Base-by-base conservation (phyloP, 1,140 invertebrate genomes). In the Uloborus diversus region DNA sequence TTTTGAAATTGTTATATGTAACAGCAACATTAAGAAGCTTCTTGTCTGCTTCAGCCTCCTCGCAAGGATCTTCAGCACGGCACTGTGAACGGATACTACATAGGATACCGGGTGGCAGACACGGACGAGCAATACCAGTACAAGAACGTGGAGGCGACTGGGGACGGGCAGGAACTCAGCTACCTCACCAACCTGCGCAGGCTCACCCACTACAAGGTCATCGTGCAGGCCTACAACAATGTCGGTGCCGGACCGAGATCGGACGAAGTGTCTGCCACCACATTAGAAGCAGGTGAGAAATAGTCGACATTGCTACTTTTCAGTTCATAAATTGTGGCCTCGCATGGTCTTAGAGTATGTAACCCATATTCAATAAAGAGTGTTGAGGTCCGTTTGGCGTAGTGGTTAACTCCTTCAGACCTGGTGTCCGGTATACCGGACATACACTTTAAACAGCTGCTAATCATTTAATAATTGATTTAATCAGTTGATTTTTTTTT, bases 81-180 rank as follows among this genome's bases (percentile, higher is more conserved):
- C 13, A 93, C 94, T 82, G 91, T 98, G 82, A 89, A 95, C 0
- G 96, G 96, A n/a, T 98, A 97, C 86, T 95, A 97, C 85, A 92
- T 98, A 9, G 95, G 96, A 62, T 97, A 95, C 88, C 92, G 86
- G 75, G 82, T 87, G 23, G 84, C 85, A 5, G 86, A 87, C 20
- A 85, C 85, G 32, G 82, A 82, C 11, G 85, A 86, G 33, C 84
- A 84, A 5, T 86, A 81, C 66, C 81, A 84, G 2, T 86, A 86
- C 64, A 84, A 85, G 42, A 86, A 85, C 35, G 84, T 82, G 1
- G 79, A 79, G 59, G 68, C 59, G 1, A 71, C 56, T 13, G n/a
- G n/a, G n/a, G 47, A 61, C 35, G 66, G 59, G 11, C 64, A 68
- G n/a, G 62, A 79, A 59, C 20, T 69, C 17, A 79, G 65, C n/a